Evolutionary conservation across 2,888 invertebrate species (phyloP).

Genomic region (Rotaria sp.): DNA sequence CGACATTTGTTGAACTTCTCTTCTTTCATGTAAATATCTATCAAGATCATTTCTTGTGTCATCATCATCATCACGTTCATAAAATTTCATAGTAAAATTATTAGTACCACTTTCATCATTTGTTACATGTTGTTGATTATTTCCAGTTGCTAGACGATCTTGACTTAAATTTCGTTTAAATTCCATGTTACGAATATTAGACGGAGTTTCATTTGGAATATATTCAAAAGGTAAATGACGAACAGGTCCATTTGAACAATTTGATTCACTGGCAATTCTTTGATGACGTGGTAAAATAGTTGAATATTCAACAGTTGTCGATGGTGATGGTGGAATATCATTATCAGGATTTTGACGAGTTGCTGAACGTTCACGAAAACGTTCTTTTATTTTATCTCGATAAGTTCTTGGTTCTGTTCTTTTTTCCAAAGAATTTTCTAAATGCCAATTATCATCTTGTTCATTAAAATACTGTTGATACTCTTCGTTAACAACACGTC

Average conservation of each 20-base stretch:
- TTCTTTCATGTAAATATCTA: not conserved
- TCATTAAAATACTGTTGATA: not conserved
- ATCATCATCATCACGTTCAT: not conserved
- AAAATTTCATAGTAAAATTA: not conserved
- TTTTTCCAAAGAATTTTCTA: not conserved
- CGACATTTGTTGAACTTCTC: constrained; percentile 11
- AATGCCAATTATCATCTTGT: not conserved
- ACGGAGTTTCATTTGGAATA: not conserved
- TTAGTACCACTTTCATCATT: not conserved
- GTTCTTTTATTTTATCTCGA: constrained; percentile 23
- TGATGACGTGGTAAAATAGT: constrained; percentile 9
- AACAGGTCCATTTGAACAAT: not conserved
- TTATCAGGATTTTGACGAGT: not conserved
- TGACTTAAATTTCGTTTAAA: not conserved
- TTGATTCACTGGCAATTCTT: not conserved
- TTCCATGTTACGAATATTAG: not conserved
- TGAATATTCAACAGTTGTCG: constrained; percentile 13
- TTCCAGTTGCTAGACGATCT: not conserved
- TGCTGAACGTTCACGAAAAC: constrained; percentile 1
- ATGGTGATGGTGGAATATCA: not conserved
- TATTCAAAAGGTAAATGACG: constrained; percentile 11
- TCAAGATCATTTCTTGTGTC: not conserved
- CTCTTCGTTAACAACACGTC: not conserved
- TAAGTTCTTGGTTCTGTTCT: not conserved
- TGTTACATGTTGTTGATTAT: not conserved